These are phyloP conservation scores for Acanthisitta chloris DNA, from an alignment of 2,113 vertebrate genomes.

Conservation along the genomic window DNA sequence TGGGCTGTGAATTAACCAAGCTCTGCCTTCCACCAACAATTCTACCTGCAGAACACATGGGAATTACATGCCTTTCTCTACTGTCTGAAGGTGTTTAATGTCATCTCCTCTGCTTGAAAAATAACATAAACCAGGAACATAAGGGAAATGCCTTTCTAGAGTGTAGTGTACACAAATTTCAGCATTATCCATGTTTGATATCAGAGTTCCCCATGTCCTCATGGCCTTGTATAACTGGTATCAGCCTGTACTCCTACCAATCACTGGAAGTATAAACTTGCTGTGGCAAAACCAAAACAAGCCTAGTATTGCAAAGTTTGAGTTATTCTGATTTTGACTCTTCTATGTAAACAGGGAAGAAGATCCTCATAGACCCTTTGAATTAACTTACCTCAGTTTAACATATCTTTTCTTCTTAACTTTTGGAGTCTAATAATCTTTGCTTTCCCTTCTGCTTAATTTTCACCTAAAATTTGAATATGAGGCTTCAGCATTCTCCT, in stretches of 20 bases:
- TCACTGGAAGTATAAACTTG: not conserved
- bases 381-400: not conserved
- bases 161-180: not conserved
- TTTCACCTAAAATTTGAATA: not conserved
- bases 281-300: not conserved
- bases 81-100: not conserved
- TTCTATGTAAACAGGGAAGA: not conserved
- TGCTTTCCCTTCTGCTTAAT: not conserved
- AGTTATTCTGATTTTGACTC: not conserved
- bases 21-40: not conserved
- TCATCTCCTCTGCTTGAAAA: not conserved
- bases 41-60: rapidly evolving
- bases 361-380: not conserved
- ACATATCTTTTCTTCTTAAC: not conserved
- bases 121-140: not conserved
- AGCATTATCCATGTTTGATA: not conserved
- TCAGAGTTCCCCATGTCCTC: not conserved
- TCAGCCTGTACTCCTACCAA: not conserved
- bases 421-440: not conserved
- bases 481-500: not conserved
- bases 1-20: not conserved
- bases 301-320: not conserved
- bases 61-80: rapidly evolving
- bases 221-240: not conserved
- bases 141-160: not conserved